A percentile compares a stretch with the other conserved stretches of the same genome.
Evolutionary conservation across 2,113 vertebrate genomes (phyloP).

Genomic region (Gobiocypris rarus): DNA sequence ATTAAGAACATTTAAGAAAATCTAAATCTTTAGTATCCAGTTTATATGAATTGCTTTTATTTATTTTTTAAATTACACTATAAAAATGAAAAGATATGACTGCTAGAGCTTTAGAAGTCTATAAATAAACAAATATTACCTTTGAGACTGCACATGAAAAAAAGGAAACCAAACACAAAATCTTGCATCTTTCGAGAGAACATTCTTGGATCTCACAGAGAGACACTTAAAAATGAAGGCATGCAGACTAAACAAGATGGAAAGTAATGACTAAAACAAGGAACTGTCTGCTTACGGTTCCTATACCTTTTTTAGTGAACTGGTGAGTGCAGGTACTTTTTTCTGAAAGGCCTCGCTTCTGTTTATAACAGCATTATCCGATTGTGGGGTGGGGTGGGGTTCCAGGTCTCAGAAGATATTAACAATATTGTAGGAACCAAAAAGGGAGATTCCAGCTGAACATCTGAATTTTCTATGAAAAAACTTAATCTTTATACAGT

Average conservation of each 20-base stretch:
- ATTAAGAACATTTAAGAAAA: too few relatives aligned
- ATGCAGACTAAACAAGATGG: background rate
- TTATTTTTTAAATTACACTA: background rate
- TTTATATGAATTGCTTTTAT: background rate
- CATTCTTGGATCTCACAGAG: background rate
- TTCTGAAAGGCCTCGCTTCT: background rate
- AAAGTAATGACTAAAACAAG: background rate
- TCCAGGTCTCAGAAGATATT: too few relatives aligned
- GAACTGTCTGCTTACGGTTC: slow-evolving; percentile 9
- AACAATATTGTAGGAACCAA: too few relatives aligned
- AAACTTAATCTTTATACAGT: too few relatives aligned
- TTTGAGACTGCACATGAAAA: background rate
- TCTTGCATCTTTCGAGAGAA: background rate
- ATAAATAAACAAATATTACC: background rate
- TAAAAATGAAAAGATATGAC: background rate
- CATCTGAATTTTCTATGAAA: too few relatives aligned
- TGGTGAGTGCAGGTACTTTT: background rate
- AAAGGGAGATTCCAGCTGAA: too few relatives aligned
- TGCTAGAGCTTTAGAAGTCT: background rate
- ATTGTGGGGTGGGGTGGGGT: too few relatives aligned
- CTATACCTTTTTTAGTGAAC: background rate
- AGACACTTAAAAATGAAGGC: background rate
- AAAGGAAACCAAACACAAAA: background rate
- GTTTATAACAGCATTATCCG: background rate
- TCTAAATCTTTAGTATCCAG: background rate